Percentiles rank a stretch among this genome's conserved stretches.
These are phyloP conservation scores for Brachionus angularis DNA, from an alignment of 1,140 invertebrate genomes.

Conservation along the genomic window DNA sequence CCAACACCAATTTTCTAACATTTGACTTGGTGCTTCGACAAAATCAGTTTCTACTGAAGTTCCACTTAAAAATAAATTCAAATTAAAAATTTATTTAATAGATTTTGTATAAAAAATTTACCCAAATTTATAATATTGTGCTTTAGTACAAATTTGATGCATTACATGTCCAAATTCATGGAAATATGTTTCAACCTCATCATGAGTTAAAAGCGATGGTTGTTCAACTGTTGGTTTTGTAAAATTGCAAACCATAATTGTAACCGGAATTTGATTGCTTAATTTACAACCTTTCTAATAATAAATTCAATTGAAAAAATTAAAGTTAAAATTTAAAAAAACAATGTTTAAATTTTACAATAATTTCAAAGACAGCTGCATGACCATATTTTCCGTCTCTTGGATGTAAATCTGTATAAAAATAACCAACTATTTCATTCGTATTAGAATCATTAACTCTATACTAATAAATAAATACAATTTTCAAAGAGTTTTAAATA, in stretches of 20 bases:
- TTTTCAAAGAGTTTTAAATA: background rate
- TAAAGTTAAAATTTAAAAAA: too few relatives aligned
- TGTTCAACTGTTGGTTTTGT: conserved; percentile 60
- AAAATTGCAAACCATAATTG: conserved; percentile 63
- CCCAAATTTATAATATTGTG: conserved; percentile 59
- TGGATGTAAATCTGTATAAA: conserved; percentile 62
- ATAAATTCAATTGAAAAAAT: background rate
- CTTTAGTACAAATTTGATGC: conserved; percentile 61
- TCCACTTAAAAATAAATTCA: conserved; percentile 51
- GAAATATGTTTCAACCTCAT: conserved; percentile 63
- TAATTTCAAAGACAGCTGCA: conserved; percentile 59
- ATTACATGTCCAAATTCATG: conserved; percentile 64
- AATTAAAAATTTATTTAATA: background rate
- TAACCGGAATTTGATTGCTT: conserved; percentile 57
- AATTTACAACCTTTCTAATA: conserved; percentile 28
- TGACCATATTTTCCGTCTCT: conserved; percentile 63
- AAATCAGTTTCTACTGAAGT: conserved; percentile 62
- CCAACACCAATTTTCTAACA: conserved; percentile 65
- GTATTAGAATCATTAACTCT: conserved; percentile 57
- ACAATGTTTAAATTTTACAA: too few relatives aligned
- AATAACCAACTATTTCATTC: conserved; percentile 59
- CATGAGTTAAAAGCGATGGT: conserved; percentile 61
- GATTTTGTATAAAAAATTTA: conserved; percentile 45
- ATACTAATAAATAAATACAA: conserved; percentile 50
- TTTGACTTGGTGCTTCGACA: conserved; percentile 63